Percentiles rank a stretch among this genome's conserved stretches.
Evolutionary conservation across 1,140 invertebrate species (phyloP).

Genomic region (Nymphalis io): DNA sequence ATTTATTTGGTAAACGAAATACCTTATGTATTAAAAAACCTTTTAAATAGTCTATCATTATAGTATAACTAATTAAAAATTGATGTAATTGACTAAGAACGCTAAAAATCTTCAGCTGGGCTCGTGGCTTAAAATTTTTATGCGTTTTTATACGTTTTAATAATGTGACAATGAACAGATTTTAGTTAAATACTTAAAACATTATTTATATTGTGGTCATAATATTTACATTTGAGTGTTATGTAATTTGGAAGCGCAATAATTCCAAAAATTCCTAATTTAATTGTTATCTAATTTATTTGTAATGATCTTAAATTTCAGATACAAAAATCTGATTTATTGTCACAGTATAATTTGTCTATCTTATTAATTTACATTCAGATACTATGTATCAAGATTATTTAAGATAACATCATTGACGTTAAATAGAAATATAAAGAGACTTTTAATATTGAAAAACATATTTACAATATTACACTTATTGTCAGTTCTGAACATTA

Average conservation of each 20-base stretch:
- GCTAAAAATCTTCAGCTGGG: conserved; percentile 78
- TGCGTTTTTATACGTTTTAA: conserved; percentile 52
- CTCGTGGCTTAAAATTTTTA: conserved; percentile 73
- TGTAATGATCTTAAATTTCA: conserved; percentile 2
- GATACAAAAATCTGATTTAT: conserved; percentile 28
- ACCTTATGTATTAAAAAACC: neutral
- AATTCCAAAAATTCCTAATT: conserved; percentile 7
- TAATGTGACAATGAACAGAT: conserved; percentile 33
- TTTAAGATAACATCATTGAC: conserved; percentile 22
- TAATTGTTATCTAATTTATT: neutral
- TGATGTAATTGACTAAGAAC: conserved; percentile 71
- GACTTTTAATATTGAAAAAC: conserved; percentile 56
- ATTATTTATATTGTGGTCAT: neutral
- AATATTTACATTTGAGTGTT: neutral
- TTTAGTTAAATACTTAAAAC: conserved; percentile 2
- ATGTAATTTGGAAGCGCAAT: conserved; percentile 23
- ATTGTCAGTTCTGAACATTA: conserved; percentile 78
- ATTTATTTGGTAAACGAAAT: neutral
- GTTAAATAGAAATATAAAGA: conserved; percentile 69
- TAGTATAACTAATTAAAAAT: conserved; percentile 7
- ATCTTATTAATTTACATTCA: conserved; percentile 8
- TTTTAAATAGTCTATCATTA: conserved; percentile 8
- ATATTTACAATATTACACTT: conserved; percentile 66
- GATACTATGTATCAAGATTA: neutral
- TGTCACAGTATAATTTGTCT: conserved; percentile 26